Evolutionary conservation across 2,797 vertebrate species (phyloP), one percentile per base, ranked within the genome.

Genomic region (Xenops minutus): DNA sequence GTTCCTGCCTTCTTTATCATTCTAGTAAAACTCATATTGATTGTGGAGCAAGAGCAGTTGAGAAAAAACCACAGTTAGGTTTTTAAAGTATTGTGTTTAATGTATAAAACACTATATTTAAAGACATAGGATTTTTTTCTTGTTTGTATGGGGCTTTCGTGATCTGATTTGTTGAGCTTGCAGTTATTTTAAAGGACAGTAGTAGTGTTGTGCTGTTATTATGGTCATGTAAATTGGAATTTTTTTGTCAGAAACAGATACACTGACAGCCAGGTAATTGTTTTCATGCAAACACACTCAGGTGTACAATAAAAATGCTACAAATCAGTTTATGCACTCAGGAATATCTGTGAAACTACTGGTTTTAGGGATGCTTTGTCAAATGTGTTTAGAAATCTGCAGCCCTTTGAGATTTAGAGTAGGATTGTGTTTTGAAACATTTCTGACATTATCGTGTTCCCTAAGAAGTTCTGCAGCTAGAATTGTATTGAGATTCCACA

Each of bases 231-330:
- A 36, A 78, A 54, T 30, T n/a, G 37, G 8, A 36, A 1, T 8
- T 62, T 8, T 66, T 82, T 92, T 91, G 43, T 39, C 56, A 54
- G 46, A 46, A 36, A 32, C 29, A n/a, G 26, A 68, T 95, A 75
- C 54, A 12, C 26, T 78, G 69, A 55, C 51, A 88, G 36, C 64
- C 0, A 2, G 34, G 24, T 58, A 74, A 43, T 76, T 89, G 41
- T 95, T 93, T 83, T 78, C 49, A 41, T 84, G 17, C 23, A 66
- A 69, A 77, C 5, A 0, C 36, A 76, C 41, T 12, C 0, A 0
- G 11, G 49, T 76, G 44, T 24, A 62, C 49, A 62, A 73, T 72
- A 62, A 78, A 84, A 94, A 73, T 43, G 37, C 79, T 90, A 52
- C 55, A 52, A 32, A 72, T 66, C 39, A 54, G 48, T 84, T 91